Percentiles rank a stretch among this genome's conserved stretches.
phyloP scores from a whole-genome alignment of 2,797 vertebrate species.

The Falco concolor region DNA sequence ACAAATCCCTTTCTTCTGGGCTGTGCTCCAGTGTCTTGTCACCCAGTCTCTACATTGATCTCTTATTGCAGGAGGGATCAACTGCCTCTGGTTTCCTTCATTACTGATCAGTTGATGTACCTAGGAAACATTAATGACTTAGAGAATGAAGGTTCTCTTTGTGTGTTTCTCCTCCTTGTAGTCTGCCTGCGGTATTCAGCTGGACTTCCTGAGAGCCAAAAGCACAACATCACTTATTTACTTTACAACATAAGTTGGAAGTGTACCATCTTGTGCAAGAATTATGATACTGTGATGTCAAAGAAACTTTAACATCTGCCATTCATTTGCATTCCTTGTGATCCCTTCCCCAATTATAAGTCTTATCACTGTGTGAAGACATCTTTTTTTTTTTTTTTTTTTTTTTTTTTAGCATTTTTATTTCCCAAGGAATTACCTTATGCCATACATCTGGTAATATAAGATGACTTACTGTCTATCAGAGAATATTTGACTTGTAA shows the following conservation, averaged over 20 bases:
- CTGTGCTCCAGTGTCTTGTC: not conserved
- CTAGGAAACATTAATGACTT: not conserved
- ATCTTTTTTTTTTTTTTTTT: no score
- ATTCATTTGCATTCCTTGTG: not conserved
- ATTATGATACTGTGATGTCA: not conserved
- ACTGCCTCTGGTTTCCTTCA: not conserved
- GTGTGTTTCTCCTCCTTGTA: not conserved
- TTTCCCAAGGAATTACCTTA: not conserved
- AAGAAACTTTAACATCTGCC: not conserved
- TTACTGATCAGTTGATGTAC: not conserved
- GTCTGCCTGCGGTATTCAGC: not conserved
- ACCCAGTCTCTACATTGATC: not conserved
- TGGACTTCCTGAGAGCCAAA: not conserved
- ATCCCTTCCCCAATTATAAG: not conserved
- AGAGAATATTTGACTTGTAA: not conserved
- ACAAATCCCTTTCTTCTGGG: not conserved
- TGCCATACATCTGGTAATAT: not conserved
- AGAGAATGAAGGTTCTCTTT: not conserved
- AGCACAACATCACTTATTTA: not conserved
- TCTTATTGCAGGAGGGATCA: not conserved
- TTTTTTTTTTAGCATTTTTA: not conserved
- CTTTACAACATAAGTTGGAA: not conserved
- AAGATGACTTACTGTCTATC: not conserved
- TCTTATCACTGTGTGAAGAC: not conserved
- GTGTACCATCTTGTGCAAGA: not conserved